These are phyloP conservation scores for Phymastichus coffea DNA, from an alignment of 1,140 invertebrate genomes.

Conservation along the genomic window DNA sequence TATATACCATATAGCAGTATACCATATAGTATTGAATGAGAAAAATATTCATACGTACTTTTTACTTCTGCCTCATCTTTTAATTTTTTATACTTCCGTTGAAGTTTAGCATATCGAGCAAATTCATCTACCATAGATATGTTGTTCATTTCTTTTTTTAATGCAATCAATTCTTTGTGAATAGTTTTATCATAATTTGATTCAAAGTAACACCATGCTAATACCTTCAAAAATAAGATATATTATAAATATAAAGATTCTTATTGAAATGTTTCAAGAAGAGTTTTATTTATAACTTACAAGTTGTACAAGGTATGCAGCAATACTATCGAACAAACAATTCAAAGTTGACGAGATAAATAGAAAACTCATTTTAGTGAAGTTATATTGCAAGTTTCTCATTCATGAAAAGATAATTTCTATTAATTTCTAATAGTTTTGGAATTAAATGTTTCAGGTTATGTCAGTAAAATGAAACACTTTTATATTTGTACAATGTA, in stretches of 20 bases:
- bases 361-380: slow-evolving; percentile 1
- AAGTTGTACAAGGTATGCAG: slow-evolving; percentile 3
- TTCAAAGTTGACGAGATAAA: slow-evolving; percentile 5
- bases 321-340: slow-evolving; percentile 6
- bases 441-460: too few relatives aligned
- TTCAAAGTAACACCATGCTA: slow-evolving; percentile 32
- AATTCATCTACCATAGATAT: slow-evolving; percentile 63
- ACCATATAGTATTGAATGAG: neutral
- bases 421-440: too few relatives aligned
- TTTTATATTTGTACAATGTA: too few relatives aligned
- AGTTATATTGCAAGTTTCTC: too few relatives aligned
- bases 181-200: slow-evolving; percentile 33
- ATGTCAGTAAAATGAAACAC: too few relatives aligned
- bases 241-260: neutral
- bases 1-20: too few relatives aligned
- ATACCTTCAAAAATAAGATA: slow-evolving; percentile 28
- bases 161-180: slow-evolving; percentile 41
- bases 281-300: slow-evolving; percentile 1
- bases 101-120: slow-evolving; percentile 61
- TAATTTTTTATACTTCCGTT: slow-evolving; percentile 57
- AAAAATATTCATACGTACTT: slow-evolving; percentile 29
- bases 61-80: slow-evolving; percentile 49
- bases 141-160: slow-evolving; percentile 54
- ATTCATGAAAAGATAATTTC: too few relatives aligned
- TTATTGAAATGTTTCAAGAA: too few relatives aligned